Conservation (phyloP, 2,888 invertebrate genomes). For the Oxyteleia sp. region DNA sequence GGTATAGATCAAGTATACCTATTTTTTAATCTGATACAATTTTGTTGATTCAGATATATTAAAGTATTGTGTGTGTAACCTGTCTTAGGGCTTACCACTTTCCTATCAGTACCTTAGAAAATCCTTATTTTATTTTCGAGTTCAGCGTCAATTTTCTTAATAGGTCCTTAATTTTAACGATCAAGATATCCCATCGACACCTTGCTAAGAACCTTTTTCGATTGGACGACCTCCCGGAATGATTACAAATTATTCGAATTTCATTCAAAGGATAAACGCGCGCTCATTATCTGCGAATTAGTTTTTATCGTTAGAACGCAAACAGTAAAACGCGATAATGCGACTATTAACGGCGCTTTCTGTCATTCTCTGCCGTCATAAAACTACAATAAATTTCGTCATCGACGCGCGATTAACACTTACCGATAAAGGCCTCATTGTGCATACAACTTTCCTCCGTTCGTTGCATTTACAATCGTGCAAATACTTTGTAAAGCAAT, state of each 20-base stretch:
- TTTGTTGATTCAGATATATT: no score
- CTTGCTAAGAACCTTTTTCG: no score
- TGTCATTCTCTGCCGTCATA: constrained; percentile 36
- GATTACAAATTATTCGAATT: constrained; percentile 7
- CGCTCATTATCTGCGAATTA: constrained; percentile 29
- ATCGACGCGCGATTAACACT: constrained; percentile 61
- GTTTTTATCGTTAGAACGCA: constrained; percentile 49
- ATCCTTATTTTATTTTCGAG: no score
- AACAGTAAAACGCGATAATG: constrained; percentile 53
- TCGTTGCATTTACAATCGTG: constrained; percentile 38
- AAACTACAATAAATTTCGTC: constrained; percentile 59
- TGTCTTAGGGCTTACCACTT: no score
- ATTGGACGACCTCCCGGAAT: constrained; percentile 5
- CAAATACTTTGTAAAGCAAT: constrained; percentile 44
- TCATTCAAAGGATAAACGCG: constrained; percentile 3
- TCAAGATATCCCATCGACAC: no score
- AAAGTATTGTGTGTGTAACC: no score
- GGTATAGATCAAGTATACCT: no score
- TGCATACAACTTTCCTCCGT: constrained; percentile 41
- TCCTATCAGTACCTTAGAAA: no score
- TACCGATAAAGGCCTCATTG: constrained; percentile 47
- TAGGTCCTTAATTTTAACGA: no score
- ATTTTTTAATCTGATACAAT: no score
- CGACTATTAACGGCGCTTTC: constrained; percentile 44
- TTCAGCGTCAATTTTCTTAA: no score